A percentile compares a stretch with the other conserved stretches of the same genome.
Conservation (phyloP, 2,113 vertebrate genomes). For the Odocoileus hemionus region DNA sequence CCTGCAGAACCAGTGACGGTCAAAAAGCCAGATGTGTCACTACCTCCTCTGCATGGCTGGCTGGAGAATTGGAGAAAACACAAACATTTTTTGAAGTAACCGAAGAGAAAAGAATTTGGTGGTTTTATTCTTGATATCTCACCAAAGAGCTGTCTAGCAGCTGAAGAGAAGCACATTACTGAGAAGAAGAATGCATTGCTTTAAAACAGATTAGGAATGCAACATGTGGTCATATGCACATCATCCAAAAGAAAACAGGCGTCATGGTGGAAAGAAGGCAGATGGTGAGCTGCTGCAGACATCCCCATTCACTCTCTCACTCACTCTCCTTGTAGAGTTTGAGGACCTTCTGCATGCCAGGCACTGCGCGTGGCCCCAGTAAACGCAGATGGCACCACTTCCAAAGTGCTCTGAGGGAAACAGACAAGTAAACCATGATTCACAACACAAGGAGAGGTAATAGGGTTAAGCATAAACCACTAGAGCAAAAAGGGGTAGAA, state of each 20-base stretch:
- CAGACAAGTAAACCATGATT: background rate
- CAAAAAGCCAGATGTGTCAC: background rate
- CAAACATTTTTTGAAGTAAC: constrained; percentile 11
- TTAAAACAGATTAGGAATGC: background rate
- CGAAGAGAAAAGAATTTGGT: constrained; percentile 47
- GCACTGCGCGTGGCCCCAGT: background rate
- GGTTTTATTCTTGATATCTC: constrained; percentile 37
- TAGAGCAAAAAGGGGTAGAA: background rate
- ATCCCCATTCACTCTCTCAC: background rate
- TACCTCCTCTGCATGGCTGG: background rate
- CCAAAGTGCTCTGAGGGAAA: background rate
- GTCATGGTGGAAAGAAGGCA: background rate
- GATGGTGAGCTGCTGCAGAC: background rate
- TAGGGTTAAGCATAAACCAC: background rate
- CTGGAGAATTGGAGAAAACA: background rate
- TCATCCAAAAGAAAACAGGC: background rate
- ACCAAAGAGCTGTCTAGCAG: constrained; percentile 24
- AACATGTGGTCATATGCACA: background rate
- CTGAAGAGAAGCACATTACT: background rate
- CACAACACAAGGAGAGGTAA: background rate
- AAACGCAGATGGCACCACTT: background rate
- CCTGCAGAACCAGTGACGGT: background rate
- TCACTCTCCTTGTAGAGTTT: background rate
- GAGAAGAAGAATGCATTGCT: background rate
- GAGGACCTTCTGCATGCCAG: background rate